These are phyloP conservation scores for Myrmecobius fasciatus DNA, from an alignment of 2,113 vertebrate genomes.

Conservation along the genomic window DNA sequence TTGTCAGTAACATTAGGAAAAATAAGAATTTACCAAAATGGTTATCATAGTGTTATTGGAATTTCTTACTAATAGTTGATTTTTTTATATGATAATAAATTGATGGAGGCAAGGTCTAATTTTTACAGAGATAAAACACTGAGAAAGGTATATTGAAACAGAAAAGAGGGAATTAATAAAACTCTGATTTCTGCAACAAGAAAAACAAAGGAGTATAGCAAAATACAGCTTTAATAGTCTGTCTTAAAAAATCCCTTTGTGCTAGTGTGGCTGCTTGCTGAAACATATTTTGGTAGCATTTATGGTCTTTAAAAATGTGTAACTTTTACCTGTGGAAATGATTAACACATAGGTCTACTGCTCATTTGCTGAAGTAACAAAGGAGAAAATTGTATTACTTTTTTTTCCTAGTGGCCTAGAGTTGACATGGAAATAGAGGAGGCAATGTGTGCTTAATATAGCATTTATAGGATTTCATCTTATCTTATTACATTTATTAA, in stretches of 20 bases:
- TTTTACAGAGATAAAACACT: neutral
- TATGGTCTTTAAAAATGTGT: neutral
- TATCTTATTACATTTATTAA: neutral
- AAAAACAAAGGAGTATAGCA: slow-evolving; percentile 16
- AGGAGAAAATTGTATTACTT: neutral
- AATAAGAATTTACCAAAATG: slow-evolving; percentile 1
- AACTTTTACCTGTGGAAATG: slow-evolving; percentile 1
- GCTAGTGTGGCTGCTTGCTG: neutral
- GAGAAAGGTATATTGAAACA: neutral
- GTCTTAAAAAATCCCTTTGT: neutral
- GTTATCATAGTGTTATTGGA: neutral
- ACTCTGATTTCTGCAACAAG: slow-evolving; percentile 12
- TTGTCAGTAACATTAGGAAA: neutral
- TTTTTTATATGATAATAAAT: neutral
- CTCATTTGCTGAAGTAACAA: neutral
- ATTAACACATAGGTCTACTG: neutral
- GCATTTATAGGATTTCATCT: neutral
- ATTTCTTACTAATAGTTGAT: neutral
- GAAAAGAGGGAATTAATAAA: neutral
- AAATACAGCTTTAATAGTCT: neutral
- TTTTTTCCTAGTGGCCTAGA: neutral
- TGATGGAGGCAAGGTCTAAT: neutral
- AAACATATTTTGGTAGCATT: neutral
- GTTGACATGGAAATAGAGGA: neutral
- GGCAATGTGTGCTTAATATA: neutral